These are phyloP conservation scores for Coleophora deauratella DNA, from an alignment of 2,888 invertebrate species.

Conservation along the genomic window DNA sequence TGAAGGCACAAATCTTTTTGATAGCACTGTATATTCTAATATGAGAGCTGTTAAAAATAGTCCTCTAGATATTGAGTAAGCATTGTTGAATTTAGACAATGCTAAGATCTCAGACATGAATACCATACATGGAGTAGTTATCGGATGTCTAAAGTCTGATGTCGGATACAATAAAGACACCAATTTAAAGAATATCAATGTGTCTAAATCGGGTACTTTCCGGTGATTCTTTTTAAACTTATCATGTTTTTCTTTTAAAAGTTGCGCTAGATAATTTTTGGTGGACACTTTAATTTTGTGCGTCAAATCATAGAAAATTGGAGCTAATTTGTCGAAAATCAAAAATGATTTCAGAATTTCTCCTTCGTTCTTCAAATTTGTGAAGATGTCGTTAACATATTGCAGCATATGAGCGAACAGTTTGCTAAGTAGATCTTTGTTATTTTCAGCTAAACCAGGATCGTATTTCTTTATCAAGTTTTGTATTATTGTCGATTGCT, in stretches of 20 bases:
- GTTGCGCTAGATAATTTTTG: slow-evolving; percentile 77
- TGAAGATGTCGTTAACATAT: slow-evolving; percentile 80
- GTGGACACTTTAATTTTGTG: slow-evolving; percentile 81
- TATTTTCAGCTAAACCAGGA: slow-evolving; percentile 83
- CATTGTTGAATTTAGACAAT: slow-evolving; percentile 75
- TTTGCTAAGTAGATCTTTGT: slow-evolving; percentile 82
- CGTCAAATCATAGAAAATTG: slow-evolving; percentile 79
- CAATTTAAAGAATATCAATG: slow-evolving; percentile 86
- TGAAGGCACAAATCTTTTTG: slow-evolving; percentile 87
- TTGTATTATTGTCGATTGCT: slow-evolving; percentile 82
- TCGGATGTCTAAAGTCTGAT: slow-evolving; percentile 91
- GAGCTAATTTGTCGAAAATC: slow-evolving; percentile 72
- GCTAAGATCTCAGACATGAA: slow-evolving; percentile 88
- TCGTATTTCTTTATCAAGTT: slow-evolving; percentile 92
- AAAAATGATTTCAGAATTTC: slow-evolving; percentile 72
- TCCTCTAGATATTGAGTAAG: slow-evolving; percentile 83
- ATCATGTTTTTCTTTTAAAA: slow-evolving; percentile 82
- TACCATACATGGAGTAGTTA: slow-evolving; percentile 88
- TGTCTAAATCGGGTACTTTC: slow-evolving; percentile 78
- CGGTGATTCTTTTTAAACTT: slow-evolving; percentile 75
- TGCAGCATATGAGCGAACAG: slow-evolving; percentile 86
- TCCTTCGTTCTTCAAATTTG: slow-evolving; percentile 38
- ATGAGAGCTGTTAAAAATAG: slow-evolving; percentile 82
- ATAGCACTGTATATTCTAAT: slow-evolving; percentile 84
- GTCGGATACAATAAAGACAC: slow-evolving; percentile 88